A percentile compares a stretch with the other conserved stretches of the same genome.
phyloP scores from a whole-genome alignment of 2,888 invertebrate species.

The Rhingia rostrata region DNA sequence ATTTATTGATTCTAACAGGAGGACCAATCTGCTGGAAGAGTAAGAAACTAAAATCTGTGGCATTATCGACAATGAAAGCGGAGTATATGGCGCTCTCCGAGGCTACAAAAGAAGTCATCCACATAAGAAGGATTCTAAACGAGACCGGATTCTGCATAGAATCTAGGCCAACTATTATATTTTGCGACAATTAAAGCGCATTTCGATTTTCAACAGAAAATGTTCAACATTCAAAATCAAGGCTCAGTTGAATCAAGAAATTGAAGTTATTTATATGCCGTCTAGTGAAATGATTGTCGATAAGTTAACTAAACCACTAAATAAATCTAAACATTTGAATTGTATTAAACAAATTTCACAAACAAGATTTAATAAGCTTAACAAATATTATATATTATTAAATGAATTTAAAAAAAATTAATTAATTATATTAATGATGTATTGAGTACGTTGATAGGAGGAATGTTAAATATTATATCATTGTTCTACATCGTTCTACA shows the following conservation, averaged over 20 bases:
- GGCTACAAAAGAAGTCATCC: constrained; percentile 14
- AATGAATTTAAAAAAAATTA: too few species aligned
- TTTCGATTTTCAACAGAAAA: neutral
- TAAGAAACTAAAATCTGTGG: too few species aligned
- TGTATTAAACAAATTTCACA: neutral
- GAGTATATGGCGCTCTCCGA: constrained; percentile 30
- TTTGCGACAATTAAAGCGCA: constrained; percentile 57
- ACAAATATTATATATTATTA: too few species aligned
- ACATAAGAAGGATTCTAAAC: neutral
- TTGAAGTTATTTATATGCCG: neutral
- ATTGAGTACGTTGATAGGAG: neutral
- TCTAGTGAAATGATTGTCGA: constrained; percentile 23
- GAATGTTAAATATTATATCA: constrained; percentile 2
- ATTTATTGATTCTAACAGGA: neutral
- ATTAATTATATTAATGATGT: neutral
- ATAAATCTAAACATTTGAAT: constrained; percentile 2
- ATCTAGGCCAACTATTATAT: neutral
- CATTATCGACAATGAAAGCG: constrained; percentile 10
- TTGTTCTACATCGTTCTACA: too few species aligned
- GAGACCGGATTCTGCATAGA: neutral
- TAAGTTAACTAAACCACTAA: constrained; percentile 3
- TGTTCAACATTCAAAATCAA: constrained; percentile 4
- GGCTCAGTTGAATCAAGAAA: neutral
- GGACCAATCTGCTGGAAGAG: too few species aligned
- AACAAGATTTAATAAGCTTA: too few species aligned